phyloP scores from a whole-genome alignment of 2,888 invertebrate species.

The Cheilosia grossa region DNA sequence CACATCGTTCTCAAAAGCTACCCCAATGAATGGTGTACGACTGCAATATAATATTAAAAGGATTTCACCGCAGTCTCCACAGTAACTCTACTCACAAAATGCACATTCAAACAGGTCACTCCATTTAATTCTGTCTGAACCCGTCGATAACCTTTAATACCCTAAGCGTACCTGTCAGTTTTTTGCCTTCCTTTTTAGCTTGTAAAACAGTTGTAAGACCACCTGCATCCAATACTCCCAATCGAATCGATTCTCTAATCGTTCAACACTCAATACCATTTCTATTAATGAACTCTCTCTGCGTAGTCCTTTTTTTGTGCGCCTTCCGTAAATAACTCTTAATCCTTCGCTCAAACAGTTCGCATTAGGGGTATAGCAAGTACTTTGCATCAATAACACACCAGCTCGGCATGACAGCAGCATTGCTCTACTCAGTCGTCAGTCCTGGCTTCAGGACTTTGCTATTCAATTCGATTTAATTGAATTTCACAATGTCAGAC shows the following conservation, averaged over 20 bases:
- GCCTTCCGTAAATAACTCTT: constrained; percentile 45
- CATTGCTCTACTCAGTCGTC: too few relatives aligned
- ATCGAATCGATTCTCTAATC: constrained; percentile 37
- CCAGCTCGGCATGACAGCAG: background rate
- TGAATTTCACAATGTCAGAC: constrained; percentile 65
- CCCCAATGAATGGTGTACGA: too few relatives aligned
- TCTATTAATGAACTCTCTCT: constrained; percentile 39
- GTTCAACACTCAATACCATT: constrained; percentile 28
- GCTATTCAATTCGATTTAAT: constrained; percentile 68
- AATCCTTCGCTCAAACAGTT: constrained; percentile 66
- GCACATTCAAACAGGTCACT: background rate
- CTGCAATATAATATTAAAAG: too few relatives aligned
- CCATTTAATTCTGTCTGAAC: background rate
- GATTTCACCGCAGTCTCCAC: too few relatives aligned
- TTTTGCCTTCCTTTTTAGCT: background rate
- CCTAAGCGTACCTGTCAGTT: background rate
- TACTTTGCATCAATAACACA: constrained; percentile 55
- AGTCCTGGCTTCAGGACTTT: constrained; percentile 28
- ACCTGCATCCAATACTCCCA: constrained; percentile 10
- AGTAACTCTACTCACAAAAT: too few relatives aligned
- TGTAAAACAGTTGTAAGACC: background rate
- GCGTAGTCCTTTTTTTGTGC: constrained; percentile 7
- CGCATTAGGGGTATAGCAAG: constrained; percentile 56
- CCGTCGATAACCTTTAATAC: constrained; percentile 1
- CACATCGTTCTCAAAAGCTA: too few relatives aligned